phyloP scores from a whole-genome alignment of 1,140 invertebrate genomes.

The Drosophila pseudoananassae region DNA sequence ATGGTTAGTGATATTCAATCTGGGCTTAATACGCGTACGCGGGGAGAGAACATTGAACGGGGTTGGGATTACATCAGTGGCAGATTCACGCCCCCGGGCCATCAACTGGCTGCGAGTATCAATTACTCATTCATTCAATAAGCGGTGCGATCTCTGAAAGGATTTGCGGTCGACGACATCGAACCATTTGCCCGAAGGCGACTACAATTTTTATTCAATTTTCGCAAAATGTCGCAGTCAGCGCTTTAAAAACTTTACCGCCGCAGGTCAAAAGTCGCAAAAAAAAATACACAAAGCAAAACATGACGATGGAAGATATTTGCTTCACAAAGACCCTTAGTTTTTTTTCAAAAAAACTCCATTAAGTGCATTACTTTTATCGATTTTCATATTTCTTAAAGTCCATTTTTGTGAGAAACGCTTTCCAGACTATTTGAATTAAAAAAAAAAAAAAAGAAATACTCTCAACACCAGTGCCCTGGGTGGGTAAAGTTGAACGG shows the following conservation, averaged over 20 bases:
- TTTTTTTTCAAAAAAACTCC: not conserved
- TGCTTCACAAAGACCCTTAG: not conserved
- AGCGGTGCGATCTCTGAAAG: conserved; percentile 34
- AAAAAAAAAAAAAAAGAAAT: conserved; percentile 13
- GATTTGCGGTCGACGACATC: conserved; percentile 52
- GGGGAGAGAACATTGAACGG: not conserved
- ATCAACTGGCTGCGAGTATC: conserved; percentile 62
- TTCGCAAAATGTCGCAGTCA: conserved; percentile 36
- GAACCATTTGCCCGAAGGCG: conserved; percentile 42
- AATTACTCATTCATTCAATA: conserved; percentile 75
- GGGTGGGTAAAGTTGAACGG: conserved; percentile 58
- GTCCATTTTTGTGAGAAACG: not conserved
- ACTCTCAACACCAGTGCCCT: conserved; percentile 7
- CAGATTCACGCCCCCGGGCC: conserved; percentile 26
- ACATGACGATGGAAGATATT: conserved; percentile 12
- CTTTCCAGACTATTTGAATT: not conserved
- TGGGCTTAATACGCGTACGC: conserved; percentile 17
- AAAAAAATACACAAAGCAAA: conserved; percentile 3
- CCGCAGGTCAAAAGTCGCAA: not conserved
- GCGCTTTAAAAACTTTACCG: conserved; percentile 58
- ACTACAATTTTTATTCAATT: conserved; percentile 76
- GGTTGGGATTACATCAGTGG: conserved; percentile 13
- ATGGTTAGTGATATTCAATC: conserved; percentile 39
- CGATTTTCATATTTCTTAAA: not conserved
- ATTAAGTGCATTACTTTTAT: not conserved